phyloP scores from a whole-genome alignment of 2,797 vertebrate species.

The Labroides dimidiatus region DNA sequence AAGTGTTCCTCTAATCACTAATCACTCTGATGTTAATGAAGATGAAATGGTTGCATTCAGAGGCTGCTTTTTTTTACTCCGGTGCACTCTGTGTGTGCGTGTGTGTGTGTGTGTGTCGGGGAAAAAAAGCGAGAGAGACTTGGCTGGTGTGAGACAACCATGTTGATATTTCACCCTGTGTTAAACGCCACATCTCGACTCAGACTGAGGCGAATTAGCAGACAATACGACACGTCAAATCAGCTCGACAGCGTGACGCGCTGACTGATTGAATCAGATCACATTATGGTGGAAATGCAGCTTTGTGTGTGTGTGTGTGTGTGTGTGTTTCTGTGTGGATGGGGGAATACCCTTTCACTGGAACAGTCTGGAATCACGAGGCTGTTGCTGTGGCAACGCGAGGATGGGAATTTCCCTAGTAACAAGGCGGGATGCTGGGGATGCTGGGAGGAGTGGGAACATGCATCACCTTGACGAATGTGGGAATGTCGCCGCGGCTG shows the following conservation, averaged over 20 bases:
- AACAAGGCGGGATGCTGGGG: constrained; percentile 68
- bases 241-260: constrained; percentile 28
- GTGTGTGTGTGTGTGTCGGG: not conserved
- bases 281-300: constrained; percentile 33
- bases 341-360: constrained; percentile 80
- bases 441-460: constrained; percentile 71
- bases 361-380: constrained; percentile 74
- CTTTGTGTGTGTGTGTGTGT: constrained; percentile 20
- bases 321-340: constrained; percentile 37
- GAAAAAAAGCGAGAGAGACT: not conserved
- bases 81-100: constrained; percentile 25
- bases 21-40: constrained; percentile 50
- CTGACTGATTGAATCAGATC: constrained; percentile 62
- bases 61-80: constrained; percentile 21
- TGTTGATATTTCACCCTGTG: constrained; percentile 27
- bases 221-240: constrained; percentile 58
- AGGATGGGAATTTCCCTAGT: constrained; percentile 82
- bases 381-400: constrained; percentile 75
- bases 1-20: constrained; percentile 44
- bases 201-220: constrained; percentile 51
- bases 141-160: constrained; percentile 25
- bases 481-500: constrained; percentile 20
- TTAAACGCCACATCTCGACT: constrained; percentile 38
- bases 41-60: constrained; percentile 42
- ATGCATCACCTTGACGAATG: constrained; percentile 51